Base-by-base conservation (phyloP, 2,113 vertebrate genomes). In the Aptenodytes patagonicus region DNA sequence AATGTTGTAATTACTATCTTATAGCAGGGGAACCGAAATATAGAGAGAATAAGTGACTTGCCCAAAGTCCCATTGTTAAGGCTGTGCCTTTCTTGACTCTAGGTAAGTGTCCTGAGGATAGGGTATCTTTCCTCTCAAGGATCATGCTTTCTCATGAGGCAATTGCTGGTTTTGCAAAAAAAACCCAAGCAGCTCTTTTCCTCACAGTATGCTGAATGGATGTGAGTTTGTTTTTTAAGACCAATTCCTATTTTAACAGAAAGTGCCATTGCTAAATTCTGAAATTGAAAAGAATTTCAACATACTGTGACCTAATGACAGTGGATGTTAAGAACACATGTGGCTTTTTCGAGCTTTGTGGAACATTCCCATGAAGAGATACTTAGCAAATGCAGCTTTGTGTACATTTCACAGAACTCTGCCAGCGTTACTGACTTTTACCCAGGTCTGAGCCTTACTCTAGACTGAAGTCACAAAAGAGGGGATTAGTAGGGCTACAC, bases 371-470 rank as follows among this genome's bases (percentile, higher is more conserved):
- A 95, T 95, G 94, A 97, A 97, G 87, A 96, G 78, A 95, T 91
- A 89, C 94, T 97, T 71, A 85, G 95, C 95, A 96, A 97, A 98
- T 94, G 95, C 97, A 97, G 97, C 87, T 97, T 97, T 98, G 97
- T 97, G 96, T 96, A 97, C 97, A 94, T 98, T 97, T 98, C 97
- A 98, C 96, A 97, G 95, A 97, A 98, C 91, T 89, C 79, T 92
- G 90, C 89, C 91, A 94, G 90, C 31, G 1, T 90, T 92, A 87
- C 97, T 97, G 96, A 94, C 94, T 97, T 97, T 94, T 76, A 95
- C 96, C 38, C 79, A 87, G 82, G 89, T 87, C 88, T 97, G 92
- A 84, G 92, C 87, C 95, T 90, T 93, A 49, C 90, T 94, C 77
- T 87, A 96, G 96, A 95, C 87, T 92, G 76, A 84, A 95, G 68